A percentile compares a stretch with the other conserved stretches of the same genome.
phyloP scores from a whole-genome alignment of 2,888 invertebrate genomes.

The Pyrrhia umbra region DNA sequence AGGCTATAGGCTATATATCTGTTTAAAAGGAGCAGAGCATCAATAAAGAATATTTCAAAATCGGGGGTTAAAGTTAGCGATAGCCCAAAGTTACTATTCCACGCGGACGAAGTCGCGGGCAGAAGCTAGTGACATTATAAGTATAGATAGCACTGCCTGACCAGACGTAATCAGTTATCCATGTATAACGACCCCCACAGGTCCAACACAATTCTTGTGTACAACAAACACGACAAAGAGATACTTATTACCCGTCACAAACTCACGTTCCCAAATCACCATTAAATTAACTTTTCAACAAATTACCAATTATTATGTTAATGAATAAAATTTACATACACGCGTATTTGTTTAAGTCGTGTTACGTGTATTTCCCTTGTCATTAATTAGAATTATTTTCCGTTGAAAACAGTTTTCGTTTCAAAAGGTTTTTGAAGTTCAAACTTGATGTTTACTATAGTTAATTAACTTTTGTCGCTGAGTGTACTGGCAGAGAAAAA shows the following conservation, averaged over 20 bases:
- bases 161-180: constrained; percentile 31
- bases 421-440: constrained; percentile 29
- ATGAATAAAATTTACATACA: constrained; percentile 45
- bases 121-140: not conserved
- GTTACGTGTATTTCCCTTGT: constrained; percentile 40
- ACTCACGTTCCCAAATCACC: constrained; percentile 35
- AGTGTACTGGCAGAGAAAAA: constrained; percentile 2
- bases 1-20: too few species aligned
- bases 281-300: constrained; percentile 50
- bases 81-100: too few species aligned
- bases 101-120: too few species aligned
- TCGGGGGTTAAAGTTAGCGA: too few species aligned
- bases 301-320: constrained; percentile 56
- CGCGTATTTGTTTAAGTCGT: constrained; percentile 41
- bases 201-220: constrained; percentile 7
- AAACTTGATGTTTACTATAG: constrained; percentile 35
- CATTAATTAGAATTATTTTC: constrained; percentile 55
- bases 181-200: constrained; percentile 13
- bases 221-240: constrained; percentile 11
- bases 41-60: too few species aligned
- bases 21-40: too few species aligned
- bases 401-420: constrained; percentile 35
- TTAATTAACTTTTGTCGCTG: constrained; percentile 31
- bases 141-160: constrained; percentile 22
- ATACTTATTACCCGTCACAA: constrained; percentile 34